These are phyloP conservation scores for Drosophila ananassae DNA, from an alignment of 1,140 invertebrate genomes.

Conservation along the genomic window DNA sequence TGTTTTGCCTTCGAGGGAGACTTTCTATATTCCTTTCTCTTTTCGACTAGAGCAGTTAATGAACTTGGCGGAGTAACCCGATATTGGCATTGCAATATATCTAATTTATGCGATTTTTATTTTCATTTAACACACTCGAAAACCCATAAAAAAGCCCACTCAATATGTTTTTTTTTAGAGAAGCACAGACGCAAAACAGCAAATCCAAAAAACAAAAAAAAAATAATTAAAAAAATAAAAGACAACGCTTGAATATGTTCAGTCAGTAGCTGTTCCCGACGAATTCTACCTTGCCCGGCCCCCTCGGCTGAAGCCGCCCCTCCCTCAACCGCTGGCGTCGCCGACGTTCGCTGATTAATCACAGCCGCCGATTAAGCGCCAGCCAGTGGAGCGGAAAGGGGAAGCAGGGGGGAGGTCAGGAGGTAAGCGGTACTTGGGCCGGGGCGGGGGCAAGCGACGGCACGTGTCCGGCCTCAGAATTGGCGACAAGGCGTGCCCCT, in stretches of 20 bases:
- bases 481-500: conserved; percentile 5
- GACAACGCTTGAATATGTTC: conserved; percentile 66
- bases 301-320: conserved; percentile 1
- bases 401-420: conserved; percentile 4
- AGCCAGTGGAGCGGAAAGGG: conserved; percentile 22
- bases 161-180: conserved; percentile 56
- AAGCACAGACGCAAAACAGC: conserved; percentile 28
- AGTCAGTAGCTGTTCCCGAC: conserved; percentile 60
- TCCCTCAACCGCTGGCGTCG: conserved; percentile 58
- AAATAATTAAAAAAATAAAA: conserved; percentile 7
- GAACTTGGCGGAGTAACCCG: conserved; percentile 77
- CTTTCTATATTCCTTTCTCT: conserved; percentile 62
- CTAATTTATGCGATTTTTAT: conserved; percentile 80
- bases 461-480: conserved; percentile 25
- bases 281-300: conserved; percentile 9
- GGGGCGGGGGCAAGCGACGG: conserved; percentile 9
- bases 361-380: conserved; percentile 79
- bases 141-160: conserved; percentile 69
- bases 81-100: conserved; percentile 78
- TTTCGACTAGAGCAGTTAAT: conserved; percentile 64
- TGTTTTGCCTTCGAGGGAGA: conserved; percentile 12
- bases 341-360: conserved; percentile 70
- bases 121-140: conserved; percentile 72
- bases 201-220: conserved; percentile 13
- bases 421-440: neutral